A percentile compares a stretch with the other conserved stretches of the same genome.
These are phyloP conservation scores for Mugil cephalus DNA, from an alignment of 2,113 vertebrate genomes.

Conservation along the genomic window DNA sequence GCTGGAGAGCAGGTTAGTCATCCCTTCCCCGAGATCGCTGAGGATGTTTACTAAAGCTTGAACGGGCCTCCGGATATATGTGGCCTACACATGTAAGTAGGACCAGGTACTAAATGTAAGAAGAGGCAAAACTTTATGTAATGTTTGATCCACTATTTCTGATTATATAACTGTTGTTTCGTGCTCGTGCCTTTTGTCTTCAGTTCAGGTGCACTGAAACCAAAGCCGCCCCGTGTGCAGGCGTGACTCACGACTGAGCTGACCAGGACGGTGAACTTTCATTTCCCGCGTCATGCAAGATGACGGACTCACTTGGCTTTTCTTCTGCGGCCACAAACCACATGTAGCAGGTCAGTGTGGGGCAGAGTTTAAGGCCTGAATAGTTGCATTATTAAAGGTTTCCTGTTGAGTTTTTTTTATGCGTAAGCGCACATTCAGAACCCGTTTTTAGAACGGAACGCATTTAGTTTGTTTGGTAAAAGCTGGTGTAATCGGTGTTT, in stretches of 20 bases:
- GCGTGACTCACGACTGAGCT: conserved; percentile 20
- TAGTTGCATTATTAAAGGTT: background rate
- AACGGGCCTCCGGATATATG: conserved; percentile 12
- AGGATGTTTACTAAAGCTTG: conserved; percentile 60
- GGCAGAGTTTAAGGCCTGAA: background rate
- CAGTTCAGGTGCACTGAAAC: background rate
- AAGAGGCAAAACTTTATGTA: background rate
- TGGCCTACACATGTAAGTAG: conserved; percentile 9
- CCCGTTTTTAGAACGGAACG: too few relatives aligned
- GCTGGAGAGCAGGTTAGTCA: conserved; percentile 77
- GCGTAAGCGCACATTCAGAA: background rate
- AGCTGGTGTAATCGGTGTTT: too few relatives aligned
- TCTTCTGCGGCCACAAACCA: conserved; percentile 7
- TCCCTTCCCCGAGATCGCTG: conserved; percentile 38
- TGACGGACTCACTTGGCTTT: conserved; percentile 14
- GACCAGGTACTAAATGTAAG: background rate
- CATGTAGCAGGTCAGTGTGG: background rate
- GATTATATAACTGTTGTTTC: background rate
- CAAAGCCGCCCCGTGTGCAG: conserved; percentile 8
- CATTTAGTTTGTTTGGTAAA: too few relatives aligned
- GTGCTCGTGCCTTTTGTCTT: background rate
- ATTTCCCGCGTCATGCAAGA: conserved; percentile 9
- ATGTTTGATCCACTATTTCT: background rate
- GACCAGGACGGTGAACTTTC: conserved; percentile 3
- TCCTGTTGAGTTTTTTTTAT: background rate